phyloP scores from a whole-genome alignment of 2,888 invertebrate species.

The Spodoptera littoralis region DNA sequence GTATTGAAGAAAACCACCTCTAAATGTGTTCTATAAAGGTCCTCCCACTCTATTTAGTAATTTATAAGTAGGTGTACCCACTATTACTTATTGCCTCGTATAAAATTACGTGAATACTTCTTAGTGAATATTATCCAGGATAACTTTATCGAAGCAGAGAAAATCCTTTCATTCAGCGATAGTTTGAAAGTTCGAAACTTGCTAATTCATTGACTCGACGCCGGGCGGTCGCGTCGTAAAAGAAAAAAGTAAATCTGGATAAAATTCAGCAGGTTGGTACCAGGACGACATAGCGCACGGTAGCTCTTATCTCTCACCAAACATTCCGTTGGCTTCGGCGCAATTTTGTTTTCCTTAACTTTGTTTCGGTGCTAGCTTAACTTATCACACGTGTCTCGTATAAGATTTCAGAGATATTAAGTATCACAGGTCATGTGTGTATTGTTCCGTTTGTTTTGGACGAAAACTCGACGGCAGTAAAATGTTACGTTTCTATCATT shows the following conservation, averaged over 20 bases:
- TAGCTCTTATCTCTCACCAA: slow-evolving; percentile 40
- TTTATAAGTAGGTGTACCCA: too few relatives aligned
- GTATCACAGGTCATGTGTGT: slow-evolving; percentile 3
- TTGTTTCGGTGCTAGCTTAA: slow-evolving; percentile 34
- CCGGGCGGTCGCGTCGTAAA: slow-evolving; percentile 14
- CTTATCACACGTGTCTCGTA: slow-evolving; percentile 8
- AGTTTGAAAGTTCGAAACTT: slow-evolving; percentile 29
- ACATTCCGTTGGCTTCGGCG: slow-evolving; percentile 31
- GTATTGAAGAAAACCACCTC: too few relatives aligned
- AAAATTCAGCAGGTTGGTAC: slow-evolving; percentile 29
- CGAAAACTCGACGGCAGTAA: neutral
- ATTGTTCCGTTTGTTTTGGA: slow-evolving; percentile 6
- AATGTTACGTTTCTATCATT: too few relatives aligned
- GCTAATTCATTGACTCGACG: slow-evolving; percentile 23
- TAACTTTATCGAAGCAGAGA: neutral
- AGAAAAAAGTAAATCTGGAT: slow-evolving; percentile 37
- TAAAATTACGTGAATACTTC: slow-evolving; percentile 4
- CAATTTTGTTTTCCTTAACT: slow-evolving; percentile 60
- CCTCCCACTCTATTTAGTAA: too few relatives aligned
- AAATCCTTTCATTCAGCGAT: slow-evolving; percentile 16
- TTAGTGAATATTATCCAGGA: slow-evolving; percentile 8
- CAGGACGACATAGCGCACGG: slow-evolving; percentile 13
- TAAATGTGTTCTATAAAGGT: too few relatives aligned
- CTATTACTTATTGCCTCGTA: too few relatives aligned
- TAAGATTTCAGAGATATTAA: slow-evolving; percentile 19